Conservation (phyloP, 2,888 invertebrate genomes). For the Iphiclides podalirius region DNA sequence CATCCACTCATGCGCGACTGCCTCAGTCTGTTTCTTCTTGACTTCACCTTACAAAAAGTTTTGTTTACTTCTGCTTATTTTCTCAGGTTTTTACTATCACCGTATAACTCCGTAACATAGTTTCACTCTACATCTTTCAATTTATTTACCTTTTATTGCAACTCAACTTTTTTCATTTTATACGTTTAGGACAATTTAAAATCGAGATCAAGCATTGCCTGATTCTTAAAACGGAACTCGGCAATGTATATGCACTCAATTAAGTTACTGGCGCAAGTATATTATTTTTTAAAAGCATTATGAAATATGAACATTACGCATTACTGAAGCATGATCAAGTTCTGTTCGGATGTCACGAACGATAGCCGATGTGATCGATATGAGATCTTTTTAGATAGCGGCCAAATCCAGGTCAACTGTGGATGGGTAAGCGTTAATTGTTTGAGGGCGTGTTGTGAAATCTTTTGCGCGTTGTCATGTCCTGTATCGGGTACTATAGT, state of each 20-base stretch:
- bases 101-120: no score
- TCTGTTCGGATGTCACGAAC: constrained; percentile 43
- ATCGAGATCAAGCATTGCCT: no score
- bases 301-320: background rate
- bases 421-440: constrained; percentile 33
- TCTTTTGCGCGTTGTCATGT: constrained; percentile 7
- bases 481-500: no score
- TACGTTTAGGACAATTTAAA: background rate
- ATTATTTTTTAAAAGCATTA: no score
- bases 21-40: constrained; percentile 7
- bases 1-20: constrained; percentile 13
- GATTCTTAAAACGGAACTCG: no score
- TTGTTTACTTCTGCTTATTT: constrained; percentile 24
- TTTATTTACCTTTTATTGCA: no score
- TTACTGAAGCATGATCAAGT: constrained; percentile 29
- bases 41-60: background rate
- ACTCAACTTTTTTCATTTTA: no score
- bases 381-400: constrained; percentile 58
- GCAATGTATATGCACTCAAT: no score
- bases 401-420: constrained; percentile 49
- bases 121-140: no score
- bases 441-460: constrained; percentile 29
- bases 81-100: no score
- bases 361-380: constrained; percentile 50
- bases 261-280: no score